Percentiles rank a stretch among this genome's conserved stretches.
Conservation (phyloP, 64 coral and sea anemone species). For the Porites lutea region DNA sequence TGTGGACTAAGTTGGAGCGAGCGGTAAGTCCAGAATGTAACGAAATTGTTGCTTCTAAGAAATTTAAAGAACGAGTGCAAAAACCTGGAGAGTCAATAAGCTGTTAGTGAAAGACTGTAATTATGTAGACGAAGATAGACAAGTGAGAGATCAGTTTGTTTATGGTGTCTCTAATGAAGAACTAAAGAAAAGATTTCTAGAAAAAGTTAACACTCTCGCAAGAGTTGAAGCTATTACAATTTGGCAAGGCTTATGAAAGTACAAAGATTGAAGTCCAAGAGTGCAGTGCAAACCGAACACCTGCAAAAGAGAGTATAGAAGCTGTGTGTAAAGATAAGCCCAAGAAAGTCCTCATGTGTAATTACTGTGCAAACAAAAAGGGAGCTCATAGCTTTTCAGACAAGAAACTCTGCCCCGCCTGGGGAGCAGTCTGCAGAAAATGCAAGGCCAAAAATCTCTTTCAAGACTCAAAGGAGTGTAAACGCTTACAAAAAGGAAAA, state of each 20-base stretch:
- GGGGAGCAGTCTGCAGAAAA: too few species aligned
- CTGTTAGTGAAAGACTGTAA: constrained; percentile 34
- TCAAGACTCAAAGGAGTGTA: too few species aligned
- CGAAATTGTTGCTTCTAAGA: too few species aligned
- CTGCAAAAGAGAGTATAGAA: not conserved
- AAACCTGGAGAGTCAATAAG: constrained; percentile 23
- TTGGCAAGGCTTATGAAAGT: constrained; percentile 3
- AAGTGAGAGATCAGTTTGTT: constrained; percentile 10
- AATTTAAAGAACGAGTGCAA: too few species aligned
- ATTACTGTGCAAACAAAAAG: not conserved
- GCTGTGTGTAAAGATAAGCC: not conserved
- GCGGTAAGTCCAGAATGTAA: too few species aligned
- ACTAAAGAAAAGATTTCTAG: not conserved
- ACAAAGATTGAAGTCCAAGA: not conserved
- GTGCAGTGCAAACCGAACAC: not conserved
- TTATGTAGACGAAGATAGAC: constrained; percentile 27
- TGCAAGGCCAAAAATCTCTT: too few species aligned
- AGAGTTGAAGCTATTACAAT: constrained; percentile 6
- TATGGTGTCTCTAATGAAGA: not conserved
- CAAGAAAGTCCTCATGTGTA: not conserved
- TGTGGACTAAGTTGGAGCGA: too few species aligned
- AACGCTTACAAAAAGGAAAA: too few species aligned
- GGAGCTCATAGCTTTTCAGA: too few species aligned
- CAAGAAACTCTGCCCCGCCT: too few species aligned
- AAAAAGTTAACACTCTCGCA: not conserved